Conservation (phyloP, 2,113 vertebrate species). For the Eleginops maclovinus region DNA sequence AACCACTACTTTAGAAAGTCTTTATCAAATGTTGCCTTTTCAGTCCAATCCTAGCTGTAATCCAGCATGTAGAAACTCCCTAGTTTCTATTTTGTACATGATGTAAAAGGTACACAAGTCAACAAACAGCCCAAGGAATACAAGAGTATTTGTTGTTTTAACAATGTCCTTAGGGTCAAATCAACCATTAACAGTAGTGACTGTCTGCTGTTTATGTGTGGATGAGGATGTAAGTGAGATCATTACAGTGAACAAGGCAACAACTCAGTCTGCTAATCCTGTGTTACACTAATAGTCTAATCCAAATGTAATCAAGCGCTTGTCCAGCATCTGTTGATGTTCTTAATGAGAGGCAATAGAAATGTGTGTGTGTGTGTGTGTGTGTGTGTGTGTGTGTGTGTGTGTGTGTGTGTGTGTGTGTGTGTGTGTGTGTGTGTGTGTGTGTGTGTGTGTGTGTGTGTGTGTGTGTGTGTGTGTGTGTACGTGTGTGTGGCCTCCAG, state of each 20-base stretch:
- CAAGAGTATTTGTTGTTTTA: neutral
- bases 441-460: constrained; percentile 30
- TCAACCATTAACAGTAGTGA: neutral
- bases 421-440: constrained; percentile 34
- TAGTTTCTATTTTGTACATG: neutral
- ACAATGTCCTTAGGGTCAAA: neutral
- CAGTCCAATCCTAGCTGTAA: neutral
- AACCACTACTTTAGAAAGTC: neutral
- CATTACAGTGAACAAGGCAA: constrained; percentile 39
- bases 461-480: constrained; percentile 15
- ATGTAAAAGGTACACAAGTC: neutral
- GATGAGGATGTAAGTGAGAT: constrained; percentile 34
- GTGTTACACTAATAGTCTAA: constrained; percentile 52
- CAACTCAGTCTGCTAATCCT: constrained; percentile 48
- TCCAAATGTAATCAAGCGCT: constrained; percentile 72
- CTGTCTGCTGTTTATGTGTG: neutral
- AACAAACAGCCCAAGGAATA: neutral
- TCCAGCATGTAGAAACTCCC: neutral
- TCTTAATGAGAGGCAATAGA: constrained; percentile 42
- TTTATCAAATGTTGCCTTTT: neutral
- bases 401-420: constrained; percentile 38
- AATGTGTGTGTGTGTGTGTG: constrained; percentile 35
- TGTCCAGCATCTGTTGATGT: constrained; percentile 61
- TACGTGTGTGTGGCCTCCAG: constrained; percentile 18
- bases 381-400: constrained; percentile 15